Base-by-base conservation (phyloP, 2,113 vertebrate species). In the Geococcyx californianus region DNA sequence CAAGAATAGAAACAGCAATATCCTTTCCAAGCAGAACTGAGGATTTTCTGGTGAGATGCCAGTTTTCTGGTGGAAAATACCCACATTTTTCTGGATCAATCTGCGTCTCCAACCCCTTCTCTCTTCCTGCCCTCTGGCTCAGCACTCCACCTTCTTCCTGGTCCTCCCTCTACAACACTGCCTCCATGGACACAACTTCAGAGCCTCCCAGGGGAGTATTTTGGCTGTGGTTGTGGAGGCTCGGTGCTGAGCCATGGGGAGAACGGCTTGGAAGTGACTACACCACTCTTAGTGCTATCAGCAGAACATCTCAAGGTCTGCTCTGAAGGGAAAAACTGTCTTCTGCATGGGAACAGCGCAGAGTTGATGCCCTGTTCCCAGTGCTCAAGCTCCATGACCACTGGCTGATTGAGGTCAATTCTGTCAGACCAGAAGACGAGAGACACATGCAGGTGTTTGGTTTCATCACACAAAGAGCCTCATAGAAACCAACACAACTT, bases 11-110 rank as follows among this genome's bases (percentile, higher is more conserved):
- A 96, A 86, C 44, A 76, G n/a, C 36, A 79, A 86, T 31, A 89
- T 86, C 79, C 76, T 90, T 79, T 92, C 76, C 80, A 84, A 93
- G 90, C 40, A 95, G 88, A 90, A 62, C 78, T 8, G 4, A 84
- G 52, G 56, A 94, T 20, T 24, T 11, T 38, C 84, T 94, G 86
- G 82, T 69, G 21, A 81, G 42, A 45, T 51, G 79, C 87, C 94
- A 93, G 52, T n/a, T 84, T 80, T 84, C 82, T 78, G 55, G 64
- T 94, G 88, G 94, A 96, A 96, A 96, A 93, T 75, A 94, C 93
- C 94, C 82, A 63, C 79, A 84, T 95, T 96, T 83, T 92, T 96
- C 85, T 86, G 68, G 78, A 73, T 52, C 8, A 2, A 21, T 40
- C 64, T 66, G 16, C 20, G 4, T 59, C 84, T 63, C 73, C 72